These are phyloP conservation scores for Dascyllus trimaculatus DNA, from an alignment of 2,113 vertebrate genomes.

Conservation along the genomic window DNA sequence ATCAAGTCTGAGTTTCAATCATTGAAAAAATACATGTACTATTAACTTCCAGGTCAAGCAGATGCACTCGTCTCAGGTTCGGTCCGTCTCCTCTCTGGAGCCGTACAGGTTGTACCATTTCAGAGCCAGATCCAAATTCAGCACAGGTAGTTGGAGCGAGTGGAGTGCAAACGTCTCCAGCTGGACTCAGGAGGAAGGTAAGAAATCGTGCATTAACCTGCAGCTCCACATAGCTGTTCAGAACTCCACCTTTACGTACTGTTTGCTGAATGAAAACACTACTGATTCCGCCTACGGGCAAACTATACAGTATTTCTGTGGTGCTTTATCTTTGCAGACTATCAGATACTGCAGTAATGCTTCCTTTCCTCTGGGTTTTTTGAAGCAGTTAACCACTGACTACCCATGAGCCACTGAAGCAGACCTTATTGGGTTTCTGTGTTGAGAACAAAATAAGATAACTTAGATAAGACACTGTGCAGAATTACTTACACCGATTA, in stretches of 20 bases:
- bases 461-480: not conserved
- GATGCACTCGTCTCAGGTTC: not conserved
- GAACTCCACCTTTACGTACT: not conserved
- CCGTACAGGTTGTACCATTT: slow-evolving; percentile 70
- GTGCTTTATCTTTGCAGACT: slow-evolving; percentile 6
- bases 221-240: not conserved
- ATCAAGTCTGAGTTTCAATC: not conserved
- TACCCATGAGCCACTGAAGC: slow-evolving; percentile 22
- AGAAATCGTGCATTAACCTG: not conserved
- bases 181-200: slow-evolving; percentile 83
- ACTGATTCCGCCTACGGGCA: not conserved
- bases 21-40: not conserved
- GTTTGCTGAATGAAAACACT: slow-evolving; percentile 6
- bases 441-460: not conserved
- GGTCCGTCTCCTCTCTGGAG: slow-evolving; percentile 64
- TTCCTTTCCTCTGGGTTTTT: slow-evolving; percentile 19
- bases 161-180: slow-evolving; percentile 68
- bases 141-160: slow-evolving; percentile 78
- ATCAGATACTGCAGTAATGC: slow-evolving; percentile 14
- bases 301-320: not conserved
- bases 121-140: slow-evolving; percentile 73
- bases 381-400: slow-evolving; percentile 17
- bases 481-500: not conserved
- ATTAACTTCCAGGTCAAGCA: slow-evolving; percentile 47
- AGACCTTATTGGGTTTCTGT: not conserved